A percentile compares a stretch with the other conserved stretches of the same genome.
Conservation (phyloP, 1,140 invertebrate species). For the Drosophila obscura region DNA sequence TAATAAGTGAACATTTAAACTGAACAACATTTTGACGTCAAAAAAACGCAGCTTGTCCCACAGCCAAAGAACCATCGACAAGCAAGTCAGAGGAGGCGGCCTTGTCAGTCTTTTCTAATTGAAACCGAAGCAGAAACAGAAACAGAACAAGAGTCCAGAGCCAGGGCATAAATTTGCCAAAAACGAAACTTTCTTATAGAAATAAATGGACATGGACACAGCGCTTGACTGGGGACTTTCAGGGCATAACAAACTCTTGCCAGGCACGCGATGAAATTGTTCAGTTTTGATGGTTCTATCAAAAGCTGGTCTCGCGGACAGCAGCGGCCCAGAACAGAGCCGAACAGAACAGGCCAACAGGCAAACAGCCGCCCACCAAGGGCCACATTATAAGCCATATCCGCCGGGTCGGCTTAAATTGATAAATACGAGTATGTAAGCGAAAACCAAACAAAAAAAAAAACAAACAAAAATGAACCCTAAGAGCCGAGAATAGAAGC, state of each 20-base stretch:
- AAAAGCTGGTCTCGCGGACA: slow-evolving; percentile 35
- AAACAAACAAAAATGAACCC: slow-evolving; percentile 1
- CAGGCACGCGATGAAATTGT: slow-evolving; percentile 70
- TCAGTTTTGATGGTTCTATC: slow-evolving; percentile 77
- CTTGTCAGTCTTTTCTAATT: slow-evolving; percentile 47
- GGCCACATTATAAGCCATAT: slow-evolving; percentile 78
- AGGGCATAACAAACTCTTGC: slow-evolving; percentile 74
- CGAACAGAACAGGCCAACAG: too few species aligned
- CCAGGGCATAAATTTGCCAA: slow-evolving; percentile 54
- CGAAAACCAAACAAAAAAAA: slow-evolving; percentile 24
- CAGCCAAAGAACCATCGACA: slow-evolving; percentile 32
- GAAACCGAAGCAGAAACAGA: slow-evolving; percentile 36
- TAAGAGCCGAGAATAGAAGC: slow-evolving; percentile 18
- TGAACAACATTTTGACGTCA: slow-evolving; percentile 17
- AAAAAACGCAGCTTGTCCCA: slow-evolving; percentile 15
- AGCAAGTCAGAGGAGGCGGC: slow-evolving; percentile 21
- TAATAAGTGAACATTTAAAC: slow-evolving; percentile 6
- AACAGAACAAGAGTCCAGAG: too few species aligned
- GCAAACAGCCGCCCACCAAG: slow-evolving; percentile 16
- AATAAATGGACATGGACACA: slow-evolving; percentile 66
- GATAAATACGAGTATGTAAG: slow-evolving; percentile 62
- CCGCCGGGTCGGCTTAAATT: slow-evolving; percentile 72
- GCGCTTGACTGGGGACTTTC: slow-evolving; percentile 49
- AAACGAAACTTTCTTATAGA: slow-evolving; percentile 44
- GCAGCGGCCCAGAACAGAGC: not conserved